Evolutionary conservation across 2,113 vertebrate genomes (phyloP), one percentile per base, ranked within the genome.

Genomic region (Neoarius graeffei): DNA sequence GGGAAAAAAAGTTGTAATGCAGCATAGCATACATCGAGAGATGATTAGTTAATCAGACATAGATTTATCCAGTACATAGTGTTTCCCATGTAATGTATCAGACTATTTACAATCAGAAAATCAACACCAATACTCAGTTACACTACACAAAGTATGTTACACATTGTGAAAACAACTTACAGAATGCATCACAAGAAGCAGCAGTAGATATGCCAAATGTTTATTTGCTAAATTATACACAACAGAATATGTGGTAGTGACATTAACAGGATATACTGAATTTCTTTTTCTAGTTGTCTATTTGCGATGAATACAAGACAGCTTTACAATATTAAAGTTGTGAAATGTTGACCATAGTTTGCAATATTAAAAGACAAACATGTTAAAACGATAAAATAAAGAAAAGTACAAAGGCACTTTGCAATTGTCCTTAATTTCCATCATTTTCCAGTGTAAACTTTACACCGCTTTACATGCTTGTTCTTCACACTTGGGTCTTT

Each of bases 401-500:
- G 1, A 7, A 9, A 62, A 13, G 56, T 20, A 83, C 9, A 66
- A 66, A 83, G 23, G 13, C 23, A 15, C 50, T 7, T 66, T 50
- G 23, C 35, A 83, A 10, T 42, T 66, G 20, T 67, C 48, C 50
- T 69, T 69, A 67, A 57, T 84, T 30, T 69, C n/a, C 50, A 54
- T 69, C 50, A 69, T 15, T 56, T 86, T 35, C 66, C 15, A 66
- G 30, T 52, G 54, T n/a, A n/a, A 48, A 77, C 69, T 62, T 86
- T 80, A 50, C 74, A 86, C 48, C 59, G 59, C 14, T 86, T 86
- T 66, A 86, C 85, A 30, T 80, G 74, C 60, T 67, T 86, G 74
- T 86, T 86, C 76, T 86, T 86, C 60, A 86, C 85, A 56, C 73
- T 86, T 5, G 9, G 85, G 85, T 86, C 50, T 86, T 86, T 86